These are phyloP conservation scores for Manacus vitellinus DNA, from an alignment of 2,113 vertebrate species.

Conservation along the genomic window DNA sequence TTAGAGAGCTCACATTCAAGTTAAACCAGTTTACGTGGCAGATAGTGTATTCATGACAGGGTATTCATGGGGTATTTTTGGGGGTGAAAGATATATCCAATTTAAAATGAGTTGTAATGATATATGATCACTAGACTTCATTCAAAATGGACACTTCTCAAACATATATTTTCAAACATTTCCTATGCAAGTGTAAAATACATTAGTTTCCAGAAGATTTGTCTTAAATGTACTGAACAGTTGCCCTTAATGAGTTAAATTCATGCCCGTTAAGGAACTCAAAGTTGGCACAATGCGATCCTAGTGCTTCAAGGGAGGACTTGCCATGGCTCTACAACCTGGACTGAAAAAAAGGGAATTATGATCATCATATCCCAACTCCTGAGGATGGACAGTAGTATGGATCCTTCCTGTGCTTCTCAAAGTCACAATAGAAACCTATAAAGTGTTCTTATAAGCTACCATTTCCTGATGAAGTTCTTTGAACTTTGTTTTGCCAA, in stretches of 20 bases:
- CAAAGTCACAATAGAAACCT: neutral
- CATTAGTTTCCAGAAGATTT: neutral
- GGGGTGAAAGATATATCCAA: fast-evolving
- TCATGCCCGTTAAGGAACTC: neutral
- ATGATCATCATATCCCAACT: neutral
- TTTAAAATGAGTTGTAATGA: neutral
- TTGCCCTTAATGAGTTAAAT: neutral
- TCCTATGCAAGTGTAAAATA: neutral
- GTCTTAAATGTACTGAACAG: neutral
- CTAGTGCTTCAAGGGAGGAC: neutral
- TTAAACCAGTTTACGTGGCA: neutral
- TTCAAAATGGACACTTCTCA: neutral
- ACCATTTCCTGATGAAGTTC: neutral
- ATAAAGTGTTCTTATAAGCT: neutral
- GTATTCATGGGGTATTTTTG: neutral
- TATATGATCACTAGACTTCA: neutral
- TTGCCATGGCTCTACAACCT: neutral
- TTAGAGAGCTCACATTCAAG: neutral
- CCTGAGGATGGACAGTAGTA: neutral
- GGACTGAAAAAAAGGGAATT: neutral
- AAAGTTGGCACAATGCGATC: neutral
- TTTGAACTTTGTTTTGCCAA: neutral
- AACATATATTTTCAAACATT: neutral
- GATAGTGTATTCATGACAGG: neutral
- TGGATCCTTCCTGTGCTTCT: neutral